Evolutionary conservation across 1,140 invertebrate species (phyloP).

Genomic region (Drosophila littoralis): DNA sequence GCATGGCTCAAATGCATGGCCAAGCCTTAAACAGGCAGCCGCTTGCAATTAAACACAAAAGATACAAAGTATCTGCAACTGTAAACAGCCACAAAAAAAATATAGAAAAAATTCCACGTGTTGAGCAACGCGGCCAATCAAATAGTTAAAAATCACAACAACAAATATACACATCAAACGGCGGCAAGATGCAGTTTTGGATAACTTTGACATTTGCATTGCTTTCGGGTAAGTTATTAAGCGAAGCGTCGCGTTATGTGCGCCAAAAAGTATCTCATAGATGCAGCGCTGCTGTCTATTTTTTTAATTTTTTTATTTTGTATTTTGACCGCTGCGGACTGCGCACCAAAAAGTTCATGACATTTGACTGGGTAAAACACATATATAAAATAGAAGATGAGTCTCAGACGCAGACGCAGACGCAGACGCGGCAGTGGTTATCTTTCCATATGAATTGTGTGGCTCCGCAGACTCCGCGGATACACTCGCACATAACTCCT

Average conservation of each 20-base stretch:
- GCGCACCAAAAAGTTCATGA: constrained; percentile 73
- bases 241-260: constrained; percentile 19
- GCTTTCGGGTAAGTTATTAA: constrained; percentile 75
- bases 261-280: constrained; percentile 66
- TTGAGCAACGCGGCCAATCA: constrained; percentile 26
- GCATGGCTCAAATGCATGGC: constrained; percentile 44
- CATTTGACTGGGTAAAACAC: constrained; percentile 56
- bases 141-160: constrained; percentile 20
- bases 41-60: constrained; percentile 57
- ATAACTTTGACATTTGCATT: constrained; percentile 82
- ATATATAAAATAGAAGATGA: constrained; percentile 64
- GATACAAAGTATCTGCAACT: constrained; percentile 58
- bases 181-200: constrained; percentile 78
- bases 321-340: constrained; percentile 54
- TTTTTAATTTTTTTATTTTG: too few species aligned
- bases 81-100: constrained; percentile 48
- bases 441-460: constrained; percentile 69
- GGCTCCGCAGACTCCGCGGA: constrained; percentile 24
- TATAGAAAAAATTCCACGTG: constrained; percentile 15
- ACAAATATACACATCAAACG: constrained; percentile 33
- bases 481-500: constrained; percentile 51
- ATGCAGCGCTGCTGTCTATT: constrained; percentile 21
- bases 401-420: constrained; percentile 48
- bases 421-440: constrained; percentile 32
- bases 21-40: constrained; percentile 59